Percentiles rank a stretch among this genome's conserved stretches.
Conservation (phyloP, 2,113 vertebrate genomes). For the Sarotherodon lohbergeri region DNA sequence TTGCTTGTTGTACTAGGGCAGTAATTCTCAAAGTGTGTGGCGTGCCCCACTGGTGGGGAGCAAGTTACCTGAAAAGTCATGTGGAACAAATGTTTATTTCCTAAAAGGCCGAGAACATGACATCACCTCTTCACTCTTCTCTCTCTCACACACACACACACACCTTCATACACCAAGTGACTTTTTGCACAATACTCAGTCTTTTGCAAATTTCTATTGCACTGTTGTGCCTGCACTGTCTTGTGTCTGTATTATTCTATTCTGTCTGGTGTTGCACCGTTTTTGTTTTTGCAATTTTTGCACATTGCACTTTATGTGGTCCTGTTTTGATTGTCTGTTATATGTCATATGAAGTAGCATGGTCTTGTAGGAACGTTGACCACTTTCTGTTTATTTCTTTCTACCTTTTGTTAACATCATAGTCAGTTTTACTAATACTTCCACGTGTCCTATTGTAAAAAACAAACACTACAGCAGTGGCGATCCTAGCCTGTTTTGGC, state of each 20-base stretch:
- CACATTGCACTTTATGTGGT: background rate
- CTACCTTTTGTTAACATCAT: background rate
- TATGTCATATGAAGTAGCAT: background rate
- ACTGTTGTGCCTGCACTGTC: background rate
- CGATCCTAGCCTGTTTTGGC: too few species aligned
- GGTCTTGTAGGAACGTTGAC: background rate
- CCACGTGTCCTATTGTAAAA: background rate
- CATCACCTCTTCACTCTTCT: background rate
- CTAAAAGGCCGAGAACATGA: background rate
- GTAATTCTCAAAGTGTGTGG: background rate
- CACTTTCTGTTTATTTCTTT: background rate
- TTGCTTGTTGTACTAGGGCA: background rate
- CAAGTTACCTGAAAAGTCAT: background rate
- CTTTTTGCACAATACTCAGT: background rate
- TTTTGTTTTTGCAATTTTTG: background rate
- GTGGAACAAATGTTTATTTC: background rate
- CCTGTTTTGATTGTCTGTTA: background rate
- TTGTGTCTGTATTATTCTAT: background rate
- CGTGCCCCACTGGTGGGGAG: background rate
- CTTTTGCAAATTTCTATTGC: background rate
- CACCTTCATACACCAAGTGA: background rate
- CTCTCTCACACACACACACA: background rate
- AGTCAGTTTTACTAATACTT: background rate
- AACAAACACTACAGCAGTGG: background rate
- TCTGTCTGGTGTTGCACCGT: background rate